Percentiles rank a stretch among this genome's conserved stretches.
Evolutionary conservation across 2,888 invertebrate species (phyloP).

Genomic region (Choristoneura rosaceana): DNA sequence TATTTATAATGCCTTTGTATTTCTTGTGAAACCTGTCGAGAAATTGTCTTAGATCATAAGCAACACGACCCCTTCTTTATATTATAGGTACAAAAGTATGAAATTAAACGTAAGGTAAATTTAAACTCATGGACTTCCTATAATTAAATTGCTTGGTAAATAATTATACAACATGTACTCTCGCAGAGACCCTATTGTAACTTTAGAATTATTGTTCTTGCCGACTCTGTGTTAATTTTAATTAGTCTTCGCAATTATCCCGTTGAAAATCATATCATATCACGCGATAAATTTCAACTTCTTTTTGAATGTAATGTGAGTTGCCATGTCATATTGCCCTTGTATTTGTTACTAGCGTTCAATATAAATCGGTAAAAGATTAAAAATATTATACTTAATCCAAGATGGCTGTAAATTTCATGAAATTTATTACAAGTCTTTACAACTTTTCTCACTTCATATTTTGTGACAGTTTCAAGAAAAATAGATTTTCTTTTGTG

Average conservation of each 20-base stretch:
- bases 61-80: background rate
- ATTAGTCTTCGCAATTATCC: constrained; percentile 5
- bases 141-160: background rate
- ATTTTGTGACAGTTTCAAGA: background rate
- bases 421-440: background rate
- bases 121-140: background rate
- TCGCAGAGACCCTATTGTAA: background rate
- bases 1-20: constrained; percentile 4
- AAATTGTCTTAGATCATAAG: background rate
- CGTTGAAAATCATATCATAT: background rate
- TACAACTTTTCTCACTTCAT: background rate
- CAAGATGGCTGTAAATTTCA: background rate
- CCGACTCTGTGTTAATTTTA: background rate
- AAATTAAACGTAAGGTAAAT: background rate
- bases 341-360: too few species aligned
- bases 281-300: background rate
- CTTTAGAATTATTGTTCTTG: constrained; percentile 2
- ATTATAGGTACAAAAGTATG: background rate
- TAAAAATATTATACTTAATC: background rate
- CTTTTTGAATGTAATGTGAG: background rate
- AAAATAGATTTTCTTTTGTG: background rate
- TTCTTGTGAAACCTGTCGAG: background rate
- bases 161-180: background rate
- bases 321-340: background rate
- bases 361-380: too few species aligned